Evolutionary conservation across 2,888 invertebrate genomes (phyloP), one percentile per base, ranked within the genome.

Genomic region (Globia sparganii): DNA sequence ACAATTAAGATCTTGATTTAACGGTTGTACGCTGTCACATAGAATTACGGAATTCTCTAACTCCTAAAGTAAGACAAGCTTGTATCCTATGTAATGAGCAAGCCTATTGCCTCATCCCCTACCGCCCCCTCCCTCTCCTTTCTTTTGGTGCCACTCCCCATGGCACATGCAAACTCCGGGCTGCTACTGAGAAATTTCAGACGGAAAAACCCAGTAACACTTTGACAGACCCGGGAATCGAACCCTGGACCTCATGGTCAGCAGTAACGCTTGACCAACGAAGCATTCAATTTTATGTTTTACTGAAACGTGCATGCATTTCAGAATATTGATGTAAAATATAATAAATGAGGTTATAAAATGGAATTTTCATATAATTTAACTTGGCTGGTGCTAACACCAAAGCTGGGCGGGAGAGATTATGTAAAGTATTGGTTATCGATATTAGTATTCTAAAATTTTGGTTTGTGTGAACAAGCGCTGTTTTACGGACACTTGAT

Each of bases 361-460:
- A 46, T 56, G 28, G 34, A 70, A 66, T 75, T 43, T 59, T 37
- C n/a, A 49, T 59, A 61, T 31, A n/a, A 58, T 68, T 58, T 43
- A 28, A 15, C 4, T 40, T 28, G 37, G 53, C 25, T 28, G 18
- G 18, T 8, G 37, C 58, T 66, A 4, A 34, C 18, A 18, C 31
- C 58, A 43, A 67, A 31, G 49, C 72, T 70, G 62, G 21, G 49
- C 40, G 49, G 9, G 15, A 18, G 40, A 72, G 64, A 81, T 76
- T 68, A 67, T 81, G 70, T 43, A 9, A 75, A 69, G 13, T 65
- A 56, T 56, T 25, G 25, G 53, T 40, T 46, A 81, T 46, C 15
- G 18, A 21, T 78, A 68, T 61, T 65, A 34, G n/a, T 56, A 25
- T 73, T 65, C 15, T n/a, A 69, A 56, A 61, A 62, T 62, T 61